Percentiles rank a stretch among this genome's conserved stretches.
Evolutionary conservation across 2,113 vertebrate genomes (phyloP).

Genomic region (Gopherus evgoodei): DNA sequence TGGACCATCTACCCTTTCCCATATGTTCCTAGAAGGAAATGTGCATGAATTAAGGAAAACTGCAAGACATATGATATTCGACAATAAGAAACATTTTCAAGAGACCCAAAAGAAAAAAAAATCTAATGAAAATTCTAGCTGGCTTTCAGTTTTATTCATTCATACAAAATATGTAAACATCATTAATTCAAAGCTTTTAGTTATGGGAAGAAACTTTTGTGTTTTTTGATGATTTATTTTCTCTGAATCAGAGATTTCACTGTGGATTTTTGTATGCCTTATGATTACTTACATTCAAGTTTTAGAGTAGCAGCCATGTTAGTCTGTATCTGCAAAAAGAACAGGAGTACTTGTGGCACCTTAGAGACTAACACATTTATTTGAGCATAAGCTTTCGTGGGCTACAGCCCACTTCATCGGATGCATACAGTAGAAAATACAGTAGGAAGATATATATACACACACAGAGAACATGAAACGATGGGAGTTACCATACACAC

Average conservation of each 20-base stretch:
- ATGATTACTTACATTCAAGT: neutral
- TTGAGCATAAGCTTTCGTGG: no score
- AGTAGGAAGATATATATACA: no score
- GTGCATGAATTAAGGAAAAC: conserved; percentile 74
- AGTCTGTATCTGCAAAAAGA: no score
- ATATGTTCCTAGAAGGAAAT: conserved; percentile 76
- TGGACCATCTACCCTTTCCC: conserved; percentile 76
- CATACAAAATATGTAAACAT: conserved; percentile 43
- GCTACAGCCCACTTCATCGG: no score
- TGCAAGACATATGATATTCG: conserved; percentile 74
- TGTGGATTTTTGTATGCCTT: neutral
- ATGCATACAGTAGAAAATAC: no score
- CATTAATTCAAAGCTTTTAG: conserved; percentile 26
- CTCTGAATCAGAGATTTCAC: neutral
- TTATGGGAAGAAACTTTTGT: neutral
- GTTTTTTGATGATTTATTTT: conserved; percentile 13
- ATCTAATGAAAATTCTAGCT: conserved; percentile 57
- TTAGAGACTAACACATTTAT: no score
- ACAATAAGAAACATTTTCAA: conserved; percentile 70
- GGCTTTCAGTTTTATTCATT: conserved; percentile 50
- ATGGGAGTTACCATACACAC: no score
- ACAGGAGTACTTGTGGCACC: no score
- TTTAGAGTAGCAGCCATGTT: no score
- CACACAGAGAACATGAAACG: no score
- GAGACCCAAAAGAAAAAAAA: conserved; percentile 61